A percentile compares a stretch with the other conserved stretches of the same genome.
Conservation (phyloP, 1,140 invertebrate species). For the Drosophila azteca region DNA sequence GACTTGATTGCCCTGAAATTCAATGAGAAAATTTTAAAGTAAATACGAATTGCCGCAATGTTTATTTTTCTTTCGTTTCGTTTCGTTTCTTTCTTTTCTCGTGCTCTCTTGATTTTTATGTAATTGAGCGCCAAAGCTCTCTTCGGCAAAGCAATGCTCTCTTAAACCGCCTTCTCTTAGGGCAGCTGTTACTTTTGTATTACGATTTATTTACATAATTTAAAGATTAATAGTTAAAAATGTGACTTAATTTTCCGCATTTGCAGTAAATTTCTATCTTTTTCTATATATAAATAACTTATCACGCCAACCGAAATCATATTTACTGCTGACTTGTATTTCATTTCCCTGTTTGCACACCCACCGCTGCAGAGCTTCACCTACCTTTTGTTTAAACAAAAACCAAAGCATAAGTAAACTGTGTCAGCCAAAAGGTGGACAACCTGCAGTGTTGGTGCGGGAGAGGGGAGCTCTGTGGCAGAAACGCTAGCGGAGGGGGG, state of each 20-base stretch:
- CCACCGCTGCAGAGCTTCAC: not conserved
- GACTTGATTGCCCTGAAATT: constrained; percentile 22
- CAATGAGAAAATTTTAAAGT: constrained; percentile 23
- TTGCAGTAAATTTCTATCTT: not conserved
- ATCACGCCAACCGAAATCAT: not conserved
- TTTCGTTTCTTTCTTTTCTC: constrained; percentile 19
- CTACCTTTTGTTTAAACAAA: constrained; percentile 39
- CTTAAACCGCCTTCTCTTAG: not conserved
- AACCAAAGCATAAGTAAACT: constrained; percentile 24
- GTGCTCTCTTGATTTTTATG: constrained; percentile 34
- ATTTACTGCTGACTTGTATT: not conserved
- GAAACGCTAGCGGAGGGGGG: too few relatives aligned
- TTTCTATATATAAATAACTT: constrained; percentile 10
- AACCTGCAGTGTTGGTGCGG: constrained; percentile 32
- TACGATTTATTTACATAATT: constrained; percentile 13
- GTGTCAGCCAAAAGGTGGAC: constrained; percentile 46
- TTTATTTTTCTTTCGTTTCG: constrained; percentile 54
- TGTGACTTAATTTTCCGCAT: constrained; percentile 17
- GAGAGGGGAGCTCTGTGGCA: not conserved
- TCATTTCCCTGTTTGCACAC: not conserved
- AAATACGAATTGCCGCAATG: constrained; percentile 43
- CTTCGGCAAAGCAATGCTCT: constrained; percentile 20
- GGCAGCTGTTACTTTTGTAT: constrained; percentile 7
- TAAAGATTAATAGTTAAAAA: constrained; percentile 2
- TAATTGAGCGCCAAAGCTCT: constrained; percentile 37